Base-by-base conservation (phyloP, 2,888 invertebrate species). In the Mesorhabditis belari region DNA sequence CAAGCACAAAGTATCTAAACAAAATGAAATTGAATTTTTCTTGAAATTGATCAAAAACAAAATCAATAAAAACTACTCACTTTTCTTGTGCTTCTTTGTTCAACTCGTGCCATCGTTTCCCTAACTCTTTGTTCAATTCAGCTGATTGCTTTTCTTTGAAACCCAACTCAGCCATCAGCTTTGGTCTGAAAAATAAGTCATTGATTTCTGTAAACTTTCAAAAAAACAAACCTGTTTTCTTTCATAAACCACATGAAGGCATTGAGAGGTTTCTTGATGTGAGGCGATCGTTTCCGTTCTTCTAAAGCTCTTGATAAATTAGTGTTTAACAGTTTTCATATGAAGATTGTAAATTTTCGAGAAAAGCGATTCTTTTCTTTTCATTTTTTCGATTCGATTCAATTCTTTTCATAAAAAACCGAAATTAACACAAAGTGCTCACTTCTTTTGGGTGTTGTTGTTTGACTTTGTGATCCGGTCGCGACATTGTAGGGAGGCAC, bases 231-330 rank as follows among this genome's bases (percentile, higher is more conserved):
- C 82, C 98, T 87, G 92, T 95, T 95, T 84, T 98, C 96, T 84
- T 98, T 98, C 98, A 99, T 98, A 85, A 95, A 98, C 77, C 98
- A 87, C 98, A 99, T 99, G 87, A 99, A 98, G 81, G 98, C 98
- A 85, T 99, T 99, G 73, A 98, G 87, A 69, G 98, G 98, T 86
- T 98, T 98, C 87, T 79, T 79, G 61, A 79, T 74, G 66, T 77
- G 79, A n/a, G n/a, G n/a, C 2, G 44, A 35, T 9, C 44, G 44
- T 2, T 35, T 35, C 1, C 44, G 44, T 9, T 35, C 44, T 35
- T 35, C 44, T 35, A n/a, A 35, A 35, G n/a, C n/a, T n/a, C n/a
- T n/a, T n/a, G n/a, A n/a, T n/a, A n/a, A n/a, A n/a, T n/a, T n/a
- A n/a, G n/a, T n/a, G n/a, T n/a, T n/a, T n/a, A n/a, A n/a, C n/a